Conservation (phyloP, 2,797 vertebrate genomes). For the Phoebastria nigripes region DNA sequence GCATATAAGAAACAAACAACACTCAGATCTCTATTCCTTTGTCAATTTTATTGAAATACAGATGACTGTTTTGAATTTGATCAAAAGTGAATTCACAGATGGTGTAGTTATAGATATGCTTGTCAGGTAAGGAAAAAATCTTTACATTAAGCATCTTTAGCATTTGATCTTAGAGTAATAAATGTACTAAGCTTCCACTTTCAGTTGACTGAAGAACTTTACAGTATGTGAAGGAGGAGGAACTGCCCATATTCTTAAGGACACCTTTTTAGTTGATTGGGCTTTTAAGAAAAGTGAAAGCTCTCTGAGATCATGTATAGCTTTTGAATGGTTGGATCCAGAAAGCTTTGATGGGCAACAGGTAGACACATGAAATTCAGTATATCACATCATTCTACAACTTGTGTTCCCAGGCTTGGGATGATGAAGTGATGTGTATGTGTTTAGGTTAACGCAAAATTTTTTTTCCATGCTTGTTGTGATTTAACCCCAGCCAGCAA, state of each 20-base stretch:
- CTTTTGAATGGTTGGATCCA: background rate
- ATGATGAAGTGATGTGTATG: background rate
- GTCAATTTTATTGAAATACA: background rate
- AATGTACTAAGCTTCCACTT: background rate
- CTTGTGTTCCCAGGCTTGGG: background rate
- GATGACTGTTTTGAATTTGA: background rate
- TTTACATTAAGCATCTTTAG: background rate
- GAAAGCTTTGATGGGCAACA: background rate
- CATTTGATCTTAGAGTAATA: background rate
- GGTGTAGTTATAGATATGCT: background rate
- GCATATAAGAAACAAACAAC: background rate
- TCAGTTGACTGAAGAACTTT: background rate
- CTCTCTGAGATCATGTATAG: background rate
- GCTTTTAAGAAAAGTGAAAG: background rate
- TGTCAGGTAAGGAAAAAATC: background rate
- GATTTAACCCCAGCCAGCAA: no score
- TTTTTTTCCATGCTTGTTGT: background rate
- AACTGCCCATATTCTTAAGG: background rate
- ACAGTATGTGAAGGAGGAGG: background rate
- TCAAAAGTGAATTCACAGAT: background rate
- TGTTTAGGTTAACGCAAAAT: background rate
- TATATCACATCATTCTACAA: background rate
- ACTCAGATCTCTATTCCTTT: background rate
- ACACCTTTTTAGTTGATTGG: background rate
- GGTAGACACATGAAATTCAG: background rate